A percentile compares a stretch with the other conserved stretches of the same genome.
Conservation (phyloP, 2,888 invertebrate genomes). For the Calliphora vomitoria region DNA sequence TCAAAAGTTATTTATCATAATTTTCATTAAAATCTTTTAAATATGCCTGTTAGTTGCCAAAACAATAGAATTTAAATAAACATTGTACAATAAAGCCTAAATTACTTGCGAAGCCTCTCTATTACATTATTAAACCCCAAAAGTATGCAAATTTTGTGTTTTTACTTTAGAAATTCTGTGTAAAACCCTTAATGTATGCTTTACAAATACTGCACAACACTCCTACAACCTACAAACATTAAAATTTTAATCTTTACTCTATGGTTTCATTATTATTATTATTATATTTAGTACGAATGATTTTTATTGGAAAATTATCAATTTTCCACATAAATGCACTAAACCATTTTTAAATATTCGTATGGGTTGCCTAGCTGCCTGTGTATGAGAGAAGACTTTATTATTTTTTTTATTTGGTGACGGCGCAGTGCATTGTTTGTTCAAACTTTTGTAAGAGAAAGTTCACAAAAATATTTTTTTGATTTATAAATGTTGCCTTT, state of each 20-base stretch:
- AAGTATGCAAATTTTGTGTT: constrained; percentile 20
- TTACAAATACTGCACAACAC: neutral
- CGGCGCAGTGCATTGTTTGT: constrained; percentile 43
- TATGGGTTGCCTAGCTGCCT: neutral
- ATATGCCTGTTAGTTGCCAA: neutral
- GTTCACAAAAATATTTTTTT: constrained; percentile 14
- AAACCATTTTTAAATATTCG: constrained; percentile 13
- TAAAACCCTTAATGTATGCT: constrained; percentile 6
- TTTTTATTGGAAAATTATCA: constrained; percentile 70
- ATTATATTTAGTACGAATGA: constrained; percentile 7
- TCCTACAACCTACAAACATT: neutral
- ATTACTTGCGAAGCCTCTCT: neutral
- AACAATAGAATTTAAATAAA: neutral
- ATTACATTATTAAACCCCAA: neutral
- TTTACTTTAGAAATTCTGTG: neutral
- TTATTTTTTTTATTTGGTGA: constrained; percentile 26
- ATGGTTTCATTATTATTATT: constrained; percentile 38
- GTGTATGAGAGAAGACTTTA: constrained; percentile 29
- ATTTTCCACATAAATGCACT: constrained; percentile 69
- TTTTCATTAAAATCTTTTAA: neutral
- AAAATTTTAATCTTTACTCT: constrained; percentile 30
- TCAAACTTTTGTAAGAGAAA: constrained; percentile 26
- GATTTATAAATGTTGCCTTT: constrained; percentile 47
- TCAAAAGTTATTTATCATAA: neutral
- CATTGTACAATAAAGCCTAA: neutral